Conservation (phyloP, 2,797 vertebrate genomes). For the Nannoperca obscura region DNA sequence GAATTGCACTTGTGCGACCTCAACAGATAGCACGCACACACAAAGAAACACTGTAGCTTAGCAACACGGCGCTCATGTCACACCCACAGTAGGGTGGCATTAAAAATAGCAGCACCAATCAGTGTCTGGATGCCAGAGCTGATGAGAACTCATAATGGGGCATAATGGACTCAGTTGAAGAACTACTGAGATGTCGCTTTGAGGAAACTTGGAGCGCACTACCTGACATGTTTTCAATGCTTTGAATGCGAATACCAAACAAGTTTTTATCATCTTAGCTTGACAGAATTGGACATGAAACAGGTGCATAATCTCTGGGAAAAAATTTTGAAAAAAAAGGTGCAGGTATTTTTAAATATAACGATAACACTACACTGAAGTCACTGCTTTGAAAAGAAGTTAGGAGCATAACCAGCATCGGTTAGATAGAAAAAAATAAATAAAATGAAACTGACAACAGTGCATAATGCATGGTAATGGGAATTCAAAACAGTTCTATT, state of each 20-base stretch:
- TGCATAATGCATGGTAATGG: conserved; percentile 71
- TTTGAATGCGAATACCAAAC: conserved; percentile 58
- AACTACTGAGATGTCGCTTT: conserved; percentile 62
- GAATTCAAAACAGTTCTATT: conserved; percentile 71
- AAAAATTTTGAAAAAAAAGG: conserved; percentile 12
- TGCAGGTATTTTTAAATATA: conserved; percentile 66
- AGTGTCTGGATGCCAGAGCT: conserved; percentile 66
- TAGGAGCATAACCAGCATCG: conserved; percentile 53
- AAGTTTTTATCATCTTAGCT: conserved; percentile 45
- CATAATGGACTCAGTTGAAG: conserved; percentile 65
- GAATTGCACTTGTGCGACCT: conserved; percentile 47
- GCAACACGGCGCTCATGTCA: conserved; percentile 69
- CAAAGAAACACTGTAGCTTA: conserved; percentile 64
- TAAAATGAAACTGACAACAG: conserved; percentile 69
- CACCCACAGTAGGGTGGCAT: conserved; percentile 66
- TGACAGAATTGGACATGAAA: conserved; percentile 69
- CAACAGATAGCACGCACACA: conserved; percentile 34
- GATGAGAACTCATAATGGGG: conserved; percentile 72
- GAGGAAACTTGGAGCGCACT: conserved; percentile 48
- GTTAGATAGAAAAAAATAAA: conserved; percentile 48
- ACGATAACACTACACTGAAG: conserved; percentile 49
- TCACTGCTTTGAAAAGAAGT: conserved; percentile 72
- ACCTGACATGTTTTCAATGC: conserved; percentile 57
- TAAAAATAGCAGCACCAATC: conserved; percentile 81
- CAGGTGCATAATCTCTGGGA: conserved; percentile 42